Conservation (phyloP, 37 sponge, comb jelly and placozoan genomes). For the Geodia barretti region DNA sequence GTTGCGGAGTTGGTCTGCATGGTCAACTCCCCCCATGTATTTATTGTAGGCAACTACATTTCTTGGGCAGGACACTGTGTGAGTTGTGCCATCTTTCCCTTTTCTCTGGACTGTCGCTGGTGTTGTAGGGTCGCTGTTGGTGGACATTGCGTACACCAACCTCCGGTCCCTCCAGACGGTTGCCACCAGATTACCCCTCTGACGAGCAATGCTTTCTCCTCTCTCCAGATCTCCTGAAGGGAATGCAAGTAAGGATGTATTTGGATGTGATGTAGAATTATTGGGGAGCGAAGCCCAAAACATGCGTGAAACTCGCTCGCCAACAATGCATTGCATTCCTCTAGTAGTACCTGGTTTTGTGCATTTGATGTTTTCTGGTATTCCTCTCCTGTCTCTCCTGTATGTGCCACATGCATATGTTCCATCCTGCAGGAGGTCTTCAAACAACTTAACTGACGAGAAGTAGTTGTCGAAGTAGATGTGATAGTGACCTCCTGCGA, state of each 20-base stretch:
- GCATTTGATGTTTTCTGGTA: conserved; percentile 17
- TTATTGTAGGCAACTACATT: no score
- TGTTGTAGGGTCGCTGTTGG: neutral
- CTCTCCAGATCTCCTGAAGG: neutral
- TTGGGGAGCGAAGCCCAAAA: no score
- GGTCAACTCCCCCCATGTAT: conserved; percentile 15
- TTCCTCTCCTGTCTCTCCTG: conserved; percentile 18
- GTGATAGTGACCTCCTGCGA: conserved; percentile 15
- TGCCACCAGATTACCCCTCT: conserved; percentile 14
- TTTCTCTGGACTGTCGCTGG: neutral
- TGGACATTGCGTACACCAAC: conserved; percentile 7
- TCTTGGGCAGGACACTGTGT: neutral
- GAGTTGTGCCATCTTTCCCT: neutral
- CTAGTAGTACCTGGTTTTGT: neutral
- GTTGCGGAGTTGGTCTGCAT: conserved; percentile 14
- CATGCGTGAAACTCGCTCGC: no score
- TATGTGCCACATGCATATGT: conserved; percentile 37
- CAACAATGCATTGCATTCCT: no score
- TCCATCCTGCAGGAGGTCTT: conserved; percentile 5
- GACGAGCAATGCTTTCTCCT: neutral
- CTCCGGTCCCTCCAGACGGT: conserved; percentile 16
- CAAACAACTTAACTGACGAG: conserved; percentile 7
- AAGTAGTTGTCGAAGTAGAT: conserved; percentile 46
- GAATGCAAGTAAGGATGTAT: no score
- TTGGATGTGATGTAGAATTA: no score